Base-by-base conservation (phyloP, 2,888 invertebrate genomes). In the Phengaris arion region DNA sequence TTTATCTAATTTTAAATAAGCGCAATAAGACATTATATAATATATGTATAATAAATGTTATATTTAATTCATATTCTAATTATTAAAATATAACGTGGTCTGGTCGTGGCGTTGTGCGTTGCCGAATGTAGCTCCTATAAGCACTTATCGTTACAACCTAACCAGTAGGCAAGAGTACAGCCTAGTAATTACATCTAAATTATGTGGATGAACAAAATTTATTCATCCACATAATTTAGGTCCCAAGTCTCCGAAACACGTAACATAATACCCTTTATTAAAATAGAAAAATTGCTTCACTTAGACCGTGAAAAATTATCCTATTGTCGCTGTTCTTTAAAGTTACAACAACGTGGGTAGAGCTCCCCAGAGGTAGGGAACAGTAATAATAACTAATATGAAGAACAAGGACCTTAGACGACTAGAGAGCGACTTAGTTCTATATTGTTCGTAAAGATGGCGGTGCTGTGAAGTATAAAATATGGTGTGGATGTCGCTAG, bases 211-310 rank as follows among this genome's bases (percentile, higher is more conserved):
- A 22, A 22, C 22, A 22, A 22, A 0, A 22, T 64, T 12, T 35
- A 64, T 64, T 64, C 12, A 45, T 64, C 35, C 10, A 64, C 35
- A 64, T 12, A 45, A 64, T 64, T 35, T 35, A 45, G 35, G 10
- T 64, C 64, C 35, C 4, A 35, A 6, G 64, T 64, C 12, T 13
- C 35, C 4, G 64, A 64, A 64, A 64, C 22, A 35, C 9, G 64
- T 64, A 64, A 64, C 13, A 45, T 6, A 12, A 64, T 1, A 64
- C 64, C 35, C 64, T 12, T 12, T 52, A 52, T 12, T 64, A 64
- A 64, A 64, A 64, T 64, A 13, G 64, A 64, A 64, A 45, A 64
- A 64, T 64, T 45, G 64, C 64, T 64, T 45, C 35, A 64, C 45
- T 59, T 59, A 64, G 64, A 45, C 64, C 6, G 35, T 64, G 45